Evolutionary conservation across 1,140 invertebrate species (phyloP), one percentile per base, ranked within the genome.

Genomic region (Leptinotarsa defecta): DNA sequence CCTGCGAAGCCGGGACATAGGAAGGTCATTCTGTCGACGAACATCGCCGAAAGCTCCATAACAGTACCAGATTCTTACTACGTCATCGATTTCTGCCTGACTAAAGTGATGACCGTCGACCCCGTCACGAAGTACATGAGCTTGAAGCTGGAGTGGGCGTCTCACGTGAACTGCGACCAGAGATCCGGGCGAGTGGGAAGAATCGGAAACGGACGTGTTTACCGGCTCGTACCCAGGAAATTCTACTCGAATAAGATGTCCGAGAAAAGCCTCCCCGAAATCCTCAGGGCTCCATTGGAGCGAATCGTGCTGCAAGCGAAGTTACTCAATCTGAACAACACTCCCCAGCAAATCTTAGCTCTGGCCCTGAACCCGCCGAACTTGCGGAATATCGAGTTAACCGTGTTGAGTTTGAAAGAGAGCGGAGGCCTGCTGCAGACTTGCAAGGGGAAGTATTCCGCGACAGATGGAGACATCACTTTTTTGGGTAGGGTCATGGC

Each of bases 1-100:
- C 81, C 84, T 13, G 82, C 90, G 4, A 87, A 88, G 22, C 65
- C 79, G 0, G 89, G 90, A 1, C 84, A 87, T 49, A 87, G 95
- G 67, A 98, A 98, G 87, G 90, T 97, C 77, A 98, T 99, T 83
- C 87, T 99, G 2, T 90, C 96, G 0, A 99, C 98, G 6, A 98
- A 99, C 86, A 97, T 99, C 79, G 96, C 97, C 0, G 98, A 99
- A 87, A 98, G 95, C 84, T 97, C 96, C 27, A 94, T 99, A 67
- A 99, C 98, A 5, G 95, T 99, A 48, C 91, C 94, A 48, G 95
- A 98, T 87, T 92, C 98, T 43, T 93, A 92, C 85, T 98, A 96
- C 88, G 96, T 99, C 6, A 95, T 99, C 81, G 98, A 99, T 87
- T 98, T 96, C 86, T 98, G 97, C 86, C 87, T 98, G 17, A 96